These are phyloP conservation scores for Eira barbara DNA, from an alignment of 2,113 vertebrate genomes.

Conservation along the genomic window DNA sequence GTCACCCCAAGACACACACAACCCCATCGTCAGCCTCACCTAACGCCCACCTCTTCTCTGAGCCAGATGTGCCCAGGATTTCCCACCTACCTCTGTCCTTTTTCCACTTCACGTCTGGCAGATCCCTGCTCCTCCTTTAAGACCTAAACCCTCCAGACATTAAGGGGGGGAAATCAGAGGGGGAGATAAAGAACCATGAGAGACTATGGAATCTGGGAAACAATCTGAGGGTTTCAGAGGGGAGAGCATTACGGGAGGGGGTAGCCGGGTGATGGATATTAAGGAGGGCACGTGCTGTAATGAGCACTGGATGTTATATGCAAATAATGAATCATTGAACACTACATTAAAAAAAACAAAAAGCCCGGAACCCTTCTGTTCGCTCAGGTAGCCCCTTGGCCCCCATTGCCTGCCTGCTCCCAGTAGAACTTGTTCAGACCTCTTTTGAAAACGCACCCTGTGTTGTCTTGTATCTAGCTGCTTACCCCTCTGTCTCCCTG, in stretches of 20 bases:
- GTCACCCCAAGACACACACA: not conserved
- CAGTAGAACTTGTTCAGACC: not conserved
- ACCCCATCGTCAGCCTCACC: not conserved
- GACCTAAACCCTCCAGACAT: not conserved
- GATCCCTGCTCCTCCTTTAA: not conserved
- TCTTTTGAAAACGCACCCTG: not conserved
- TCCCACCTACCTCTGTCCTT: not conserved
- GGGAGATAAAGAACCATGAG: no score
- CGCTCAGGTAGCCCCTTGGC: not conserved
- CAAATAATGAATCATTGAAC: no score
- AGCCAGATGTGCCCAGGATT: not conserved
- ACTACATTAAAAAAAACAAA: no score
- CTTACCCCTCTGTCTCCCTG: not conserved
- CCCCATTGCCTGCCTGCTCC: not conserved
- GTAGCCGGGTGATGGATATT: no score
- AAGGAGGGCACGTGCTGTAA: no score
- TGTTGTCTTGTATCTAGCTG: not conserved
- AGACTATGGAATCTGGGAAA: no score
- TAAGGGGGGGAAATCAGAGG: no score
- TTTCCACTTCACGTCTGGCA: not conserved
- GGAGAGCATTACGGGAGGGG: no score
- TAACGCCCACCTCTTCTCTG: not conserved
- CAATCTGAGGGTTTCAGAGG: no score
- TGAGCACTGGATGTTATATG: no score
- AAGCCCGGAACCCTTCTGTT: not conserved